A percentile compares a stretch with the other conserved stretches of the same genome.
These are phyloP conservation scores for Baryphthengus martii DNA, from an alignment of 2,113 vertebrate genomes.

Conservation along the genomic window DNA sequence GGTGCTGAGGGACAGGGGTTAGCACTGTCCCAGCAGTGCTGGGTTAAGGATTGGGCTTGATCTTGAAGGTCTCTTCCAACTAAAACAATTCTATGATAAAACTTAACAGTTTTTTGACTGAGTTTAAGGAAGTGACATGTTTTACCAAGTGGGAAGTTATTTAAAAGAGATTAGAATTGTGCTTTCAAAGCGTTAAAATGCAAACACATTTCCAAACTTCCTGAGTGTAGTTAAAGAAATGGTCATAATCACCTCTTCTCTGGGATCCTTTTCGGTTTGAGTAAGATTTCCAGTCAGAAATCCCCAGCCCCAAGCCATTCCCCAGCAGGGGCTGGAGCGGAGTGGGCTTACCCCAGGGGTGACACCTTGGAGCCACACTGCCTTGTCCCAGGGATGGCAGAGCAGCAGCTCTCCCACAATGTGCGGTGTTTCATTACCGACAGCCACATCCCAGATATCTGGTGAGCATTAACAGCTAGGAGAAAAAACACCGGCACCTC, in stretches of 20 bases:
- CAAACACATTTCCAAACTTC: fast-evolving
- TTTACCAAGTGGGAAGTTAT: neutral
- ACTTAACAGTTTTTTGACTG: fast-evolving
- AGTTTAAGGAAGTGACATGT: fast-evolving
- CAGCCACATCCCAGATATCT: neutral
- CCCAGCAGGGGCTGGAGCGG: fast-evolving
- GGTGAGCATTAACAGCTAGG: fast-evolving
- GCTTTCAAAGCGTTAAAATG: fast-evolving
- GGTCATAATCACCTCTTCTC: fast-evolving
- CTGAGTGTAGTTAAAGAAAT: neutral
- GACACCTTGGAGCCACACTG: fast-evolving
- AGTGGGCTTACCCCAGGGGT: no score
- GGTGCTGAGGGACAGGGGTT: neutral
- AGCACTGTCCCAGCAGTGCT: neutral
- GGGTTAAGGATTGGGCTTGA: neutral
- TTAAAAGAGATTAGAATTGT: neutral
- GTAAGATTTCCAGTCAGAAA: neutral
- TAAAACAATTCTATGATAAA: neutral
- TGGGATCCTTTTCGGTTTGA: neutral
- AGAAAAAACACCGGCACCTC: fast-evolving
- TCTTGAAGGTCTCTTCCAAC: neutral
- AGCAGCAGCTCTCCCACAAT: fast-evolving
- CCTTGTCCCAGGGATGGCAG: fast-evolving
- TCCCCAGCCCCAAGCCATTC: fast-evolving
- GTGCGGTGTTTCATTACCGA: neutral